These are phyloP conservation scores for Catocala sponsa DNA, from an alignment of 2,888 invertebrate genomes.

Conservation along the genomic window DNA sequence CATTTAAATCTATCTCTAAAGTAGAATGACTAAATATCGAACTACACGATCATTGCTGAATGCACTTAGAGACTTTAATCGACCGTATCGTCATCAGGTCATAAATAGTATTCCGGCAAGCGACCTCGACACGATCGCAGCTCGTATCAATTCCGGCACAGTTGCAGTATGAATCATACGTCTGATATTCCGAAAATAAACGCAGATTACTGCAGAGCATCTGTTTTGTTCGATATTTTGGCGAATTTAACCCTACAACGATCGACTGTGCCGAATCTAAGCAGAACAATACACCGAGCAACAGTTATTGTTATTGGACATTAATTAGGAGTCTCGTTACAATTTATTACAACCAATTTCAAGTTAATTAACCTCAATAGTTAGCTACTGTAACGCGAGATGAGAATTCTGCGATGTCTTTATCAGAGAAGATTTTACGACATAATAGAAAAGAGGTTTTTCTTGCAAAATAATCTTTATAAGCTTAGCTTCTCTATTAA, in stretches of 20 bases:
- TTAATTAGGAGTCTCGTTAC: slow-evolving; percentile 57
- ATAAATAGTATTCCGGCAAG: too few species aligned
- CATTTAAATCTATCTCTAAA: too few species aligned
- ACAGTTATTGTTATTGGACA: slow-evolving; percentile 43
- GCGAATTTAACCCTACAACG: background rate
- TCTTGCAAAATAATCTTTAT: background rate
- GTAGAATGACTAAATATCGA: too few species aligned
- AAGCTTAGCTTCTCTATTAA: too few species aligned
- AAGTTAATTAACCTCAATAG: slow-evolving; percentile 56
- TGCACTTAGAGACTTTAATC: too few species aligned
- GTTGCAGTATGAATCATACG: too few species aligned
- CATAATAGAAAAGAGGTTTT: slow-evolving; percentile 7
- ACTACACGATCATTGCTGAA: too few species aligned
- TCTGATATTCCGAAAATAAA: background rate
- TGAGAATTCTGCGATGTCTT: slow-evolving; percentile 31
- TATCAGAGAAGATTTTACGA: slow-evolving; percentile 9
- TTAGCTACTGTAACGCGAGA: slow-evolving; percentile 49
- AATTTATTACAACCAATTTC: slow-evolving; percentile 63
- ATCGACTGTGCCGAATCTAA: too few species aligned
- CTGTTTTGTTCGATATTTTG: background rate
- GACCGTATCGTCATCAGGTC: too few species aligned
- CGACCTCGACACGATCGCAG: too few species aligned
- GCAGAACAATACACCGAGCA: slow-evolving; percentile 37
- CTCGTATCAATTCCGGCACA: too few species aligned
- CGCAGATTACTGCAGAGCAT: background rate